phyloP scores from a whole-genome alignment of 2,113 vertebrate genomes.

The Cyprinodon brontotheroides region DNA sequence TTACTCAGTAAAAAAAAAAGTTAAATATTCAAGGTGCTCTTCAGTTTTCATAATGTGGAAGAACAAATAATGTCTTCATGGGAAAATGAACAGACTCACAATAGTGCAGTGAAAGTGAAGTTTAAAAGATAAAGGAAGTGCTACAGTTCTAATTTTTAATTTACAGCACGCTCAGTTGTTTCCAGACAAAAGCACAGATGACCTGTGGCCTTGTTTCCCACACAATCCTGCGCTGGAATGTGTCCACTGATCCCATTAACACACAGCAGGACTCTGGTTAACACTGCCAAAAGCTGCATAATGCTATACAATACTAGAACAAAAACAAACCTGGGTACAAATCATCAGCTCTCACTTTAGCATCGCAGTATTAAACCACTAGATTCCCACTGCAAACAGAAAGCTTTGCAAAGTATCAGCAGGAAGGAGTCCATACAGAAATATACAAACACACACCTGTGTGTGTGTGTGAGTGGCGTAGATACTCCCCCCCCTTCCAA shows the following conservation, averaged over 20 bases:
- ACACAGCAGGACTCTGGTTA: not conserved
- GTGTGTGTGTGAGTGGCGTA: conserved; percentile 13
- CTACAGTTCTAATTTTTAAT: conserved; percentile 18
- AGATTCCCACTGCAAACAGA: conserved; percentile 22
- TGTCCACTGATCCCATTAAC: conserved; percentile 7
- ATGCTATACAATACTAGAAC: not conserved
- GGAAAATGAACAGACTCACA: conserved; percentile 24
- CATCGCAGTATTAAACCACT: conserved; percentile 27
- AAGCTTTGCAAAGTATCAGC: conserved; percentile 20
- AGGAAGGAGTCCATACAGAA: conserved; percentile 40
- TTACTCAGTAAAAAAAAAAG: not conserved
- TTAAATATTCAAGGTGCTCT: not conserved
- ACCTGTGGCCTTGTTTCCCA: conserved; percentile 58
- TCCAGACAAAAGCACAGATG: conserved; percentile 37
- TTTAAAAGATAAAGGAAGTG: conserved; percentile 1
- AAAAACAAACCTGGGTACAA: conserved; percentile 21
- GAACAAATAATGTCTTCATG: conserved; percentile 22
- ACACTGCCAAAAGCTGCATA: conserved; percentile 13
- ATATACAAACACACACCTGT: conserved; percentile 38
- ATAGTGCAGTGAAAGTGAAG: conserved; percentile 8
- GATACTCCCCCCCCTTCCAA: not conserved
- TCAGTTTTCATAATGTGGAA: not conserved
- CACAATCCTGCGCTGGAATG: conserved; percentile 41
- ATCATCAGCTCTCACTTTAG: conserved; percentile 51
- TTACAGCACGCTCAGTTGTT: conserved; percentile 17